Evolutionary conservation across 2,113 vertebrate genomes (phyloP), one percentile per base, ranked within the genome.

Genomic region (Pardalotus punctatus): DNA sequence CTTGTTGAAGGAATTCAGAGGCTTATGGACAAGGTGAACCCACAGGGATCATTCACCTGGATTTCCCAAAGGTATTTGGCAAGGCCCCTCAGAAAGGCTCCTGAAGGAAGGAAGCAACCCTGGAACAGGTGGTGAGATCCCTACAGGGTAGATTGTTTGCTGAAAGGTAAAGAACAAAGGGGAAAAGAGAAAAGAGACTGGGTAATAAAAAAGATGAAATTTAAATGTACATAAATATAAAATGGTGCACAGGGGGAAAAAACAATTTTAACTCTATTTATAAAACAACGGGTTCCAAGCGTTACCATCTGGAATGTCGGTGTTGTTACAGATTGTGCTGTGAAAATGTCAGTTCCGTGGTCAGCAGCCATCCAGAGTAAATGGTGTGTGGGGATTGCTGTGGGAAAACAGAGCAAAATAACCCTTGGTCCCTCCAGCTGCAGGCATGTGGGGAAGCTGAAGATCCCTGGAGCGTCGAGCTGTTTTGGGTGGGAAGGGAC

Each of bases 201-300:
- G 70, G 78, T 89, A 80, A 94, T 90, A 93, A 93, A 89, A 61
- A 27, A 42, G 62, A 94, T 93, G 36, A 36, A 66, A 65, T 90
- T 92, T 42, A 70, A 93, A 86, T 66, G 70, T n/a, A 35, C 85
- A 65, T 85, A 45, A 79, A 90, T 80, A 92, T 21, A 61, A 92
- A 96, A 93, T 54, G 76, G 58, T 86, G 79, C 90, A 69, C 66
- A 43, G 40, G 84, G 92, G 65, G 47, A 6, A 73, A 95, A 88
- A 61, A 1, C 79, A 73, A 95, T 96, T 95, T 73, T 24, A 92
- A 80, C 88, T 93, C 92, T 77, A 57, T 85, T 92, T 85, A 54
- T 93, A 80, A 95, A 94, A 60, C 94, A 76, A 83, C 29, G 0
- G 90, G 92, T 91, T 90, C 78, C 16, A 35, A 85, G 62, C 43